phyloP scores from a whole-genome alignment of 2,888 invertebrate species.

The Drosophila mimetica region DNA sequence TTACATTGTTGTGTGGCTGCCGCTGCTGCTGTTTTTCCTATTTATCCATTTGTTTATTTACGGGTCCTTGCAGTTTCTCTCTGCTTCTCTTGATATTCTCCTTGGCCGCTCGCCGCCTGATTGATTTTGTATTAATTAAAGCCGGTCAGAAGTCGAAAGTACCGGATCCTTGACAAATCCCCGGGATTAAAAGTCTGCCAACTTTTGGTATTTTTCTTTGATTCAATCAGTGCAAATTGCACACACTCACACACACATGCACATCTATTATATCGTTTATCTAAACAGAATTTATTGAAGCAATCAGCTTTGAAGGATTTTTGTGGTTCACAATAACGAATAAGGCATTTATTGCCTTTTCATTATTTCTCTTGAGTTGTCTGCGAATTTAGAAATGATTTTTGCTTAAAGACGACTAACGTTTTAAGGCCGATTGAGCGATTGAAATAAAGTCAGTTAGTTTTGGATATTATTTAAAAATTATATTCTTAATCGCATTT shows the following conservation, averaged over 20 bases:
- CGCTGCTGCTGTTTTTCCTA: constrained; percentile 1
- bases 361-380: neutral
- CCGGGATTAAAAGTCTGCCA: neutral
- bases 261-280: neutral
- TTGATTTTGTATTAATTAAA: constrained; percentile 36
- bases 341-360: neutral
- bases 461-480: too few relatives aligned
- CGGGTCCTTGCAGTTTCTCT: neutral
- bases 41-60: constrained; percentile 30
- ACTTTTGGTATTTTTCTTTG: neutral
- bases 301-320: constrained; percentile 3
- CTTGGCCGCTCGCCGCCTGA: constrained; percentile 8
- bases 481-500: too few relatives aligned
- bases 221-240: constrained; percentile 6
- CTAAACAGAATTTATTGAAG: neutral
- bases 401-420: neutral
- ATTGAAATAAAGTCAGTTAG: too few relatives aligned
- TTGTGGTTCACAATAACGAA: neutral
- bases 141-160: neutral
- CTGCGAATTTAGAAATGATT: neutral
- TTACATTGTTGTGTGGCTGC: constrained; percentile 32
- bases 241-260: neutral
- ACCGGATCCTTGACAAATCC: neutral
- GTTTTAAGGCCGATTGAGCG: too few relatives aligned
- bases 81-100: neutral